Conservation (phyloP, 1,140 invertebrate genomes). For the Polypedilum pembai region DNA sequence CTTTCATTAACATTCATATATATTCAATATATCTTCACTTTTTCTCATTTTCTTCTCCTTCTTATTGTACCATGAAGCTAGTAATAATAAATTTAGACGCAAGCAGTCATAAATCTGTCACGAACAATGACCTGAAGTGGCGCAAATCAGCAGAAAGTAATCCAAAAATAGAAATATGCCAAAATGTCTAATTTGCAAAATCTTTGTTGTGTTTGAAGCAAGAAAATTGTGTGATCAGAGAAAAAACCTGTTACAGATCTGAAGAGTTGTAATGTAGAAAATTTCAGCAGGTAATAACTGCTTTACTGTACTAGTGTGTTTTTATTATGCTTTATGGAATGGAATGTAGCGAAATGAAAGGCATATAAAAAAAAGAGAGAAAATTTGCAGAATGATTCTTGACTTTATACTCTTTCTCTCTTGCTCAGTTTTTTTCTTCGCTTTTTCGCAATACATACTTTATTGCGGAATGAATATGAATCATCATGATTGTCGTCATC, state of each 20-base stretch:
- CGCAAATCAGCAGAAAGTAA: background rate
- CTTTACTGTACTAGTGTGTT: background rate
- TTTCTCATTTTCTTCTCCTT: background rate
- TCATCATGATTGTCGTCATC: too few species aligned
- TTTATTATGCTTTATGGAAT: background rate
- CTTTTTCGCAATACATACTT: too few species aligned
- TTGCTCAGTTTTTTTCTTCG: background rate
- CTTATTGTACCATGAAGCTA: background rate
- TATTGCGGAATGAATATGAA: too few species aligned
- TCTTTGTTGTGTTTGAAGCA: background rate
- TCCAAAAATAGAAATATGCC: background rate
- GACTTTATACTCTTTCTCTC: background rate
- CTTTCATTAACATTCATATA: background rate
- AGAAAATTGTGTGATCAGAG: background rate
- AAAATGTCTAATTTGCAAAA: background rate
- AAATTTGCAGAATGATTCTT: background rate
- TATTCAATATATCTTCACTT: background rate
- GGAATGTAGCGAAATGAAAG: background rate
- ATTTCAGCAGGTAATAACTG: background rate
- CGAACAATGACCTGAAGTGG: background rate
- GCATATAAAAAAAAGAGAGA: too few species aligned
- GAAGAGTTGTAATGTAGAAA: background rate
- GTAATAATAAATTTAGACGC: background rate
- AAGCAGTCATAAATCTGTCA: background rate
- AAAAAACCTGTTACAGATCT: conserved; percentile 1